These are phyloP conservation scores for Sigmodon hispidus DNA, from an alignment of 2,113 vertebrate species.

Conservation along the genomic window DNA sequence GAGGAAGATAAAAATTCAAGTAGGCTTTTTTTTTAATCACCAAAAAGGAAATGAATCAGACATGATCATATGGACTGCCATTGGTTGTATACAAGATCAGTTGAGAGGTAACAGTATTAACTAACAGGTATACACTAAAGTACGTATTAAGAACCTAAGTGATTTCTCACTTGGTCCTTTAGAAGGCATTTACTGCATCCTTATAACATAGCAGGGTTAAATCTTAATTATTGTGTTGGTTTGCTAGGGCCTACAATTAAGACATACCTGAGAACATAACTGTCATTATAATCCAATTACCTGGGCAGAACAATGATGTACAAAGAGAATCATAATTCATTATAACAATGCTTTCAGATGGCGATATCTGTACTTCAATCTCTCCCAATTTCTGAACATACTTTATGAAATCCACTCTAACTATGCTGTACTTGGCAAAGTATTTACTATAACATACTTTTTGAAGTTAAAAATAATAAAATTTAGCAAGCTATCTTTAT, in stretches of 20 bases:
- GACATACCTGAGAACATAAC: background rate
- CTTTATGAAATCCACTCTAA: constrained; percentile 1
- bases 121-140: background rate
- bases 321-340: background rate
- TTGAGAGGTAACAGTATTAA: background rate
- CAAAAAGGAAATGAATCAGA: constrained; percentile 6
- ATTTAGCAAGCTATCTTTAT: constrained; percentile 3
- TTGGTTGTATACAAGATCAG: background rate
- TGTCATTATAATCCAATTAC: background rate
- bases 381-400: background rate
- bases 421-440: background rate
- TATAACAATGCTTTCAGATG: background rate
- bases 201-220: background rate
- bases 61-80: background rate
- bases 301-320: background rate
- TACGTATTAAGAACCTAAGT: background rate
- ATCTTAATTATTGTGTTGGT: background rate
- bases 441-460: background rate
- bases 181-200: background rate
- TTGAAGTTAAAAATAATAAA: background rate
- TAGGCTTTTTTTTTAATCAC: background rate
- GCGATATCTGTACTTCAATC: background rate
- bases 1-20: background rate
- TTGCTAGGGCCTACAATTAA: background rate
- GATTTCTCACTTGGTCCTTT: background rate